A percentile compares a stretch with the other conserved stretches of the same genome.
Conservation (phyloP, 2,113 vertebrate genomes). For the Megaceryle maxima region DNA sequence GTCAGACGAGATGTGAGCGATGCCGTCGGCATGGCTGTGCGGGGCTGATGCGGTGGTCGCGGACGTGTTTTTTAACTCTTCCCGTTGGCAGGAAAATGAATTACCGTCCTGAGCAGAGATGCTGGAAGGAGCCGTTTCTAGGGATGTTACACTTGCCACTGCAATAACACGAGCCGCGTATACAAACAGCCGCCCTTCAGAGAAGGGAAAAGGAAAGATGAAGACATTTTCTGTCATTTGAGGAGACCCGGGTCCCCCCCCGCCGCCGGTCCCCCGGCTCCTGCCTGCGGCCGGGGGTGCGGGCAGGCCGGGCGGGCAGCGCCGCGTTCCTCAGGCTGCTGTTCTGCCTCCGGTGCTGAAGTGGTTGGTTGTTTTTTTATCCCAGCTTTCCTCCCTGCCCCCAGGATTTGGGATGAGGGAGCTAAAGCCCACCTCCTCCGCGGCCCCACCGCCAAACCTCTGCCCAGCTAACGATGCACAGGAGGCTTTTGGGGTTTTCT, state of each 20-base stretch:
- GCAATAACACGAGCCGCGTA: background rate
- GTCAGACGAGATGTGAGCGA: background rate
- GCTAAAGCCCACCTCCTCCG: background rate
- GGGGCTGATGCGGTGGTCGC: background rate
- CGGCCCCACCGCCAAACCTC: background rate
- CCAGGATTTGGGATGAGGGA: background rate
- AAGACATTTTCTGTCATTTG: background rate
- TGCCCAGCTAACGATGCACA: accelerated
- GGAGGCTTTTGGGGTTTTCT: background rate
- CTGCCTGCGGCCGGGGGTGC: background rate
- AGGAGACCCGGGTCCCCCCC: background rate
- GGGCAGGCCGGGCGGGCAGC: background rate
- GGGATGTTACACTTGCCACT: background rate
- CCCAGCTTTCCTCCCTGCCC: background rate
- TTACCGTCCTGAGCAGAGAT: background rate
- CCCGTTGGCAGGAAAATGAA: background rate
- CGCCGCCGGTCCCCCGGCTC: background rate
- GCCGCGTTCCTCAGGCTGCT: slow-evolving; percentile 46
- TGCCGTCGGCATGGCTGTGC: background rate
- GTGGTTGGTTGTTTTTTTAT: background rate
- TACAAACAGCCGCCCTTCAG: background rate
- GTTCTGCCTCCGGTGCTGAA: slow-evolving; percentile 70
- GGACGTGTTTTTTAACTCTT: background rate
- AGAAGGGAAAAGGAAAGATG: background rate
- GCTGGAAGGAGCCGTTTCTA: background rate